Evolutionary conservation across 92 coral and sea anemone genomes (phyloP).

Genomic region (Parazoanthus swiftii): DNA sequence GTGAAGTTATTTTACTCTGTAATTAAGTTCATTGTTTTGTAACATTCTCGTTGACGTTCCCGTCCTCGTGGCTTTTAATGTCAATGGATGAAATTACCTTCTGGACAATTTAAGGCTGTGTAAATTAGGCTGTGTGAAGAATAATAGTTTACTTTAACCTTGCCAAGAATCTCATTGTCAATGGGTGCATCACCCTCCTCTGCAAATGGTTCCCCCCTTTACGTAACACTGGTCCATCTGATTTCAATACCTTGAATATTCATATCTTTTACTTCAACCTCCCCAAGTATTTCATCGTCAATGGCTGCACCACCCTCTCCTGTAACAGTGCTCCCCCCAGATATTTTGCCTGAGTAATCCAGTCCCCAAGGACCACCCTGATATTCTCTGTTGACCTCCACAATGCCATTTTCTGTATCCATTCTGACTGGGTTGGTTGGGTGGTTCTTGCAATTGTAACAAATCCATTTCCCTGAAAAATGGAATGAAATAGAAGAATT

Average conservation of each 20-base stretch:
- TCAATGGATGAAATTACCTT: no score
- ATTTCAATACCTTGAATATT: slow-evolving; percentile 75
- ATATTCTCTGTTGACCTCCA: background rate
- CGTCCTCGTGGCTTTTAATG: no score
- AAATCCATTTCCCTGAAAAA: slow-evolving; percentile 91
- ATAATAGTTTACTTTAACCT: no score
- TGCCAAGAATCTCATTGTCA: no score
- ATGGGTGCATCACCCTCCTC: no score
- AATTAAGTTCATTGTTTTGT: no score
- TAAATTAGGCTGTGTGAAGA: no score
- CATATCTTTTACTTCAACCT: slow-evolving; percentile 90
- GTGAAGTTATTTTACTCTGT: no score
- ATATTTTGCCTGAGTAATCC: background rate
- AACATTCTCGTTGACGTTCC: no score
- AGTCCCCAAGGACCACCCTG: slow-evolving; percentile 7
- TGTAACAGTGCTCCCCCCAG: slow-evolving; percentile 34
- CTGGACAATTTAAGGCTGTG: no score
- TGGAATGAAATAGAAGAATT: no score
- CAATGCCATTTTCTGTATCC: slow-evolving; percentile 61
- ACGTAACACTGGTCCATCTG: background rate
- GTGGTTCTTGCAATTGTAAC: slow-evolving; percentile 91
- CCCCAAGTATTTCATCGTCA: slow-evolving; percentile 73
- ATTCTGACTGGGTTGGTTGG: slow-evolving; percentile 84
- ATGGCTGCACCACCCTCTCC: slow-evolving; percentile 39
- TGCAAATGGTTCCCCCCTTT: no score